Evolutionary conservation across 1,140 invertebrate species (phyloP).

Genomic region (Drosophila kepulauana): DNA sequence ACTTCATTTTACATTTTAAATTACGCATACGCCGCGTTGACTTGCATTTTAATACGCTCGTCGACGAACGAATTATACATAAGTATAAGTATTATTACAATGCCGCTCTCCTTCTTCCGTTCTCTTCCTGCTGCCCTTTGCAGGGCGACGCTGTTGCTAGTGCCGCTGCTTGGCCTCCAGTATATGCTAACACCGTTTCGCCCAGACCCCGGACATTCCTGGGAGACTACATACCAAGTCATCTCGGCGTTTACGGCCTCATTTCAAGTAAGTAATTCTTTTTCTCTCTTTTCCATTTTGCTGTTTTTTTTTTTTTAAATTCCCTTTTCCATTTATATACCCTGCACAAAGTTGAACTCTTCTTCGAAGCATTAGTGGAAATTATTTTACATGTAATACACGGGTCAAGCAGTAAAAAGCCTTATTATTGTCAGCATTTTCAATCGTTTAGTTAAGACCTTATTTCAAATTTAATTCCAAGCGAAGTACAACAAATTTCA

Average conservation of each 20-base stretch:
- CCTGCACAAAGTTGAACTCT: background rate
- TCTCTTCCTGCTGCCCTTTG: conserved; percentile 45
- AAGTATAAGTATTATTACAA: conserved; percentile 51
- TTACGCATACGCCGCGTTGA: conserved; percentile 79
- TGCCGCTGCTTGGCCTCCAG: conserved; percentile 93
- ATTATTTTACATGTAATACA: background rate
- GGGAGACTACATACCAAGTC: conserved; percentile 91
- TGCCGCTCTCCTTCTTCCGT: background rate
- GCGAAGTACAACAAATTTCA: too few relatives aligned
- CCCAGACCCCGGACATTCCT: conserved; percentile 89
- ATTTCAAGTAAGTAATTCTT: conserved; percentile 90
- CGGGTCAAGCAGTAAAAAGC: background rate
- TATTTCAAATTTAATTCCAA: background rate
- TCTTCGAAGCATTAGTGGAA: background rate
- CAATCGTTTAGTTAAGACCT: too few relatives aligned
- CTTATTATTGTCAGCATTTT: background rate
- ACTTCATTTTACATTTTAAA: conserved; percentile 77
- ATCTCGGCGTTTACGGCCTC: conserved; percentile 94
- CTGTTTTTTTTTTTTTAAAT: background rate
- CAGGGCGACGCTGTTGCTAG: conserved; percentile 94
- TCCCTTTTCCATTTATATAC: background rate
- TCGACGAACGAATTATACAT: conserved; percentile 49
- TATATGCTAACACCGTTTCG: conserved; percentile 96
- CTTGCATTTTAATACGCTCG: conserved; percentile 75
- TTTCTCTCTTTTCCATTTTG: background rate